Evolutionary conservation across 1,140 invertebrate genomes (phyloP).

Genomic region (Cyclargus thomasi): DNA sequence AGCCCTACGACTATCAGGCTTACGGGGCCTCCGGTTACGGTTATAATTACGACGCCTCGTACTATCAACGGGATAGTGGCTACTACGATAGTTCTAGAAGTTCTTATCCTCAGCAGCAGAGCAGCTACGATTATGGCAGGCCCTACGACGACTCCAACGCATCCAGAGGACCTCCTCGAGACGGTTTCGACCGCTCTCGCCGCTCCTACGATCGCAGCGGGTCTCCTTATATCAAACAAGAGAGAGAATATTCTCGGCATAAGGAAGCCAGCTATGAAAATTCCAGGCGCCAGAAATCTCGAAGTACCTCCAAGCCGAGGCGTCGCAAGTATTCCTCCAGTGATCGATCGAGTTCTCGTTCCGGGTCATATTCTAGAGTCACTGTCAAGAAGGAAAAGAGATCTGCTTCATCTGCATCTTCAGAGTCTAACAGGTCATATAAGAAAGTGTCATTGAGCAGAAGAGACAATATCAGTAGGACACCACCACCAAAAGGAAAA

Average conservation of each 20-base stretch:
- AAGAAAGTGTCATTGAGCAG: constrained; percentile 36
- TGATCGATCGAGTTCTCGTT: constrained; percentile 49
- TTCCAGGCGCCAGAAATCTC: constrained; percentile 36
- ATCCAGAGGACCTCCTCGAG: constrained; percentile 30
- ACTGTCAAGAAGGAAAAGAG: constrained; percentile 39
- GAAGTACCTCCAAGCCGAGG: constrained; percentile 42
- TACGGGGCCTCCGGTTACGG: constrained; percentile 46
- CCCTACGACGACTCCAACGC: constrained; percentile 33
- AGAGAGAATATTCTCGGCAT: constrained; percentile 48
- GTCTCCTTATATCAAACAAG: constrained; percentile 46
- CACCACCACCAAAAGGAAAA: constrained; percentile 46
- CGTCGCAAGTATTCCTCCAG: constrained; percentile 47
- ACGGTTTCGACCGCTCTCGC: constrained; percentile 33
- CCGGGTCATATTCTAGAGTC: constrained; percentile 49
- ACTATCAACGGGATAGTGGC: constrained; percentile 46
- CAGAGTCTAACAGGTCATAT: constrained; percentile 38
- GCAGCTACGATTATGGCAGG: constrained; percentile 40
- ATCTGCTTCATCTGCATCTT: constrained; percentile 39
- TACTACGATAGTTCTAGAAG: constrained; percentile 47
- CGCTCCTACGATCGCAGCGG: constrained; percentile 44
- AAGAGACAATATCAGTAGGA: constrained; percentile 37
- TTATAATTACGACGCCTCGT: constrained; percentile 58
- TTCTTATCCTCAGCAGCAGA: constrained; percentile 37
- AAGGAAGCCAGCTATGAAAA: constrained; percentile 50
- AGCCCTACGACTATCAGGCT: constrained; percentile 55